Evolutionary conservation across 2,888 invertebrate species (phyloP), one percentile per base, ranked within the genome.

Genomic region (Cinara cedri): DNA sequence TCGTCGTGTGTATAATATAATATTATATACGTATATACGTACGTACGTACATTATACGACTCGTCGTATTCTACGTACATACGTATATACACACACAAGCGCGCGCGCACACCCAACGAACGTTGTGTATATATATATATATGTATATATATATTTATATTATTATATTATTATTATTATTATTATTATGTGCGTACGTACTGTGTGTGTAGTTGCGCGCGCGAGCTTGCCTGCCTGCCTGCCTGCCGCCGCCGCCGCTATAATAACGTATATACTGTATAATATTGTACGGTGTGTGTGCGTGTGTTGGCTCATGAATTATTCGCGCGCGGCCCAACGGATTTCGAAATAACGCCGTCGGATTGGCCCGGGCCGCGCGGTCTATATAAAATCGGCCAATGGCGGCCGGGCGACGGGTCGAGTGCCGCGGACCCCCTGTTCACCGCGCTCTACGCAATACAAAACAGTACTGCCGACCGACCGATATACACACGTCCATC

Each of bases 251-350:
- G 42, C 66, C 42, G 63, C 63, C 21, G 63, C 44, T 44, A 34
- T 34, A 34, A 34, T 34, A 34, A 6, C n/a, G 60, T 34, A 26
- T 14, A 14, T 21, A 24, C n/a, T n/a, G n/a, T n/a, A n/a, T n/a
- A n/a, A n/a, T n/a, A n/a, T n/a, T 3, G 49, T 16, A 49, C 3
- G 66, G 49, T 11, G 16, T 6, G 49, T 9, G 66, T 26, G 55
- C 55, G 66, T 55, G 65, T 57, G 75, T 76, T 76, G 78, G 78
- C 78, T 78, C 78, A 78, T 78, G 78, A 78, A 78, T 78, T 78
- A 78, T 78, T 78, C 78, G 78, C 78, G 78, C 78, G 78, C 78
- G 78, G 78, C 78, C 78, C 78, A 78, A 78, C 78, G 78, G 78
- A 78, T 78, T 78, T 78, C 78, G 78, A 78, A 78, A 78, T 78